Evolutionary conservation across 2,888 invertebrate species (phyloP).

Genomic region (Crepidodera aurea): DNA sequence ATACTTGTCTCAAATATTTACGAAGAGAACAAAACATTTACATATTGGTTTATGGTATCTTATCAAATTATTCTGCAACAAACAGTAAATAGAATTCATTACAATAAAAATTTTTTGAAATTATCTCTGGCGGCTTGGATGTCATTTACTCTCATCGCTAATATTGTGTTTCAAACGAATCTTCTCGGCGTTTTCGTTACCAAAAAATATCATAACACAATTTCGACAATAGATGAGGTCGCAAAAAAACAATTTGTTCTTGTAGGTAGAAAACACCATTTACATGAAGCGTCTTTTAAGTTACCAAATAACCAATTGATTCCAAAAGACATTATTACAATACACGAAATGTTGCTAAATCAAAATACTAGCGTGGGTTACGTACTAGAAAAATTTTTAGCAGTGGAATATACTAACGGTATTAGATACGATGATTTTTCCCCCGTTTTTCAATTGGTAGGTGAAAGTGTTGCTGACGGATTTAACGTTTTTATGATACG

Average conservation of each 20-base stretch:
- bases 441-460: conserved; percentile 9
- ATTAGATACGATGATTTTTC: background rate
- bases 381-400: background rate
- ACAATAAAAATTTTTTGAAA: background rate
- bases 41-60: background rate
- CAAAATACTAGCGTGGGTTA: conserved; percentile 1
- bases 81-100: background rate
- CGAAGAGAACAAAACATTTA: background rate
- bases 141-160: conserved; percentile 10
- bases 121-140: conserved; percentile 5
- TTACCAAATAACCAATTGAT: conserved; percentile 2
- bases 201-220: background rate
- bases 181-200: conserved; percentile 1
- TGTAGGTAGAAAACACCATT: background rate
- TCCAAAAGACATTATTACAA: background rate
- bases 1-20: background rate
- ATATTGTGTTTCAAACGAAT: conserved; percentile 19
- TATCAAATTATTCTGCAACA: conserved; percentile 16
- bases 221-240: conserved; percentile 7
- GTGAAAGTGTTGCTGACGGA: conserved; percentile 3
- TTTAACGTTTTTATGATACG: conserved; percentile 6
- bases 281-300: background rate
- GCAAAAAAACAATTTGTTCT: background rate
- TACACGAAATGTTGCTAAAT: background rate
- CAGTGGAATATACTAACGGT: background rate